Percentiles rank a stretch among this genome's conserved stretches.
These are phyloP conservation scores for Drosophila ambigua DNA, from an alignment of 1,140 invertebrate species.

Conservation along the genomic window DNA sequence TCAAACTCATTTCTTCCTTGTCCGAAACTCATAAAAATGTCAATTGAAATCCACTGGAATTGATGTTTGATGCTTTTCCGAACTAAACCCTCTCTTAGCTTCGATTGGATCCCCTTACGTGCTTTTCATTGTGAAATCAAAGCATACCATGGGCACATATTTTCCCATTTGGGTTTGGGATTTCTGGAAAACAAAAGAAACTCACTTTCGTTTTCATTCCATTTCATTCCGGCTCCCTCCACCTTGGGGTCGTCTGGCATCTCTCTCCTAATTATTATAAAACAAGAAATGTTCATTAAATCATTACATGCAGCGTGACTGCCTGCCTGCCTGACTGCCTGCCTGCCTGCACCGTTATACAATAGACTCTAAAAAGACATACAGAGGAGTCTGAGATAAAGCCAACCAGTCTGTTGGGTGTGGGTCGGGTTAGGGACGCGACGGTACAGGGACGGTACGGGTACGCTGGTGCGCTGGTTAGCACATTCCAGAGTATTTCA, in stretches of 20 bases:
- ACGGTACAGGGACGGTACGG: conserved; percentile 16
- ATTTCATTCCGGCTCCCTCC: neutral
- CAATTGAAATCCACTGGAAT: too few relatives aligned
- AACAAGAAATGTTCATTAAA: conserved; percentile 68
- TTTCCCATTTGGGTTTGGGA: conserved; percentile 14
- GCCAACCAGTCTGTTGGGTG: conserved; percentile 36
- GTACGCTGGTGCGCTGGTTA: conserved; percentile 51
- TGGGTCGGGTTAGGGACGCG: conserved; percentile 3
- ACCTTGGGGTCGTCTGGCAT: conserved; percentile 16
- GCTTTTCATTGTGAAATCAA: too few relatives aligned
- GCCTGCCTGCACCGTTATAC: conserved; percentile 63
- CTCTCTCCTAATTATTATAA: conserved; percentile 69
- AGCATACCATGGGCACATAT: neutral
- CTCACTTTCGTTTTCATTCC: conserved; percentile 69
- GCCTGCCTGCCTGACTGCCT: neutral
- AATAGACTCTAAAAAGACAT: conserved; percentile 51
- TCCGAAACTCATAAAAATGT: too few relatives aligned
- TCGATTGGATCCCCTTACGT: too few relatives aligned
- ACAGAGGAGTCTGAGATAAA: conserved; percentile 3
- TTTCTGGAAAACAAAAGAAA: conserved; percentile 41
- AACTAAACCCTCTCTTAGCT: too few relatives aligned
- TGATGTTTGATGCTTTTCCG: too few relatives aligned
- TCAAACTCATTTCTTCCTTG: too few relatives aligned
- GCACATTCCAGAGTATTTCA: conserved; percentile 62
- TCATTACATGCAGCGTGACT: conserved; percentile 68